Evolutionary conservation across 1,140 invertebrate species (phyloP).

Genomic region (Brachionus asplanchnoidis): DNA sequence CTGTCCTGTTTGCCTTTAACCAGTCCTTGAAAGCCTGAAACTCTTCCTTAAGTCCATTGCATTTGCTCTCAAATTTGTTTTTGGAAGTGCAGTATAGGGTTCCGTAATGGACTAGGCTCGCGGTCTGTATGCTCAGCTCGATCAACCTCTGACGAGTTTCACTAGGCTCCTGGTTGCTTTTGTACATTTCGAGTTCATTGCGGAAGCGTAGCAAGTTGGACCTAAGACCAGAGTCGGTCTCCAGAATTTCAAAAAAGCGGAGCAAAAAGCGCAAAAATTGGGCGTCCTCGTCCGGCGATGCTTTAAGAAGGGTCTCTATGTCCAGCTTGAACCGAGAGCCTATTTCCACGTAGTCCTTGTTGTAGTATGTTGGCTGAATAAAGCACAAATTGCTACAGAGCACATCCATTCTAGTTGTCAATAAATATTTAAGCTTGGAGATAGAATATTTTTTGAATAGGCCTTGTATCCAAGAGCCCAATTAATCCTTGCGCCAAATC

Average conservation of each 20-base stretch:
- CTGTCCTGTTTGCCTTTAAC: neutral
- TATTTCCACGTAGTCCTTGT: conserved; percentile 5
- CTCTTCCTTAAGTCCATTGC: neutral
- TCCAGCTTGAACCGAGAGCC: neutral
- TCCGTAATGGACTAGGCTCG: neutral
- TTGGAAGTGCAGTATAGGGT: neutral
- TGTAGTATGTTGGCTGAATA: neutral
- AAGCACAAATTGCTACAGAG: neutral
- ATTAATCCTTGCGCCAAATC: neutral
- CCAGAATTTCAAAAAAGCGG: neutral
- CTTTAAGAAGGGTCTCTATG: neutral
- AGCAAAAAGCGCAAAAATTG: neutral
- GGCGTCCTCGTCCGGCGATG: neutral
- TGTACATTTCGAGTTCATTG: neutral
- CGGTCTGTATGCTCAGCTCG: conserved; percentile 2
- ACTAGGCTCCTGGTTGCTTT: neutral
- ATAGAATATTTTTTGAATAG: neutral
- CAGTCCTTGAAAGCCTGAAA: conserved; percentile 4
- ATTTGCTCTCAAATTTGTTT: neutral
- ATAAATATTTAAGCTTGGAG: neutral
- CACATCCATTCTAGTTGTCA: conserved; percentile 5
- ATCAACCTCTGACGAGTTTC: neutral
- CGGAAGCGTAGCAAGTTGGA: neutral
- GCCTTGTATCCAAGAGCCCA: neutral
- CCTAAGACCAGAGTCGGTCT: neutral